Evolutionary conservation across 2,888 invertebrate genomes (phyloP).

Genomic region (Hypsopygia costalis): DNA sequence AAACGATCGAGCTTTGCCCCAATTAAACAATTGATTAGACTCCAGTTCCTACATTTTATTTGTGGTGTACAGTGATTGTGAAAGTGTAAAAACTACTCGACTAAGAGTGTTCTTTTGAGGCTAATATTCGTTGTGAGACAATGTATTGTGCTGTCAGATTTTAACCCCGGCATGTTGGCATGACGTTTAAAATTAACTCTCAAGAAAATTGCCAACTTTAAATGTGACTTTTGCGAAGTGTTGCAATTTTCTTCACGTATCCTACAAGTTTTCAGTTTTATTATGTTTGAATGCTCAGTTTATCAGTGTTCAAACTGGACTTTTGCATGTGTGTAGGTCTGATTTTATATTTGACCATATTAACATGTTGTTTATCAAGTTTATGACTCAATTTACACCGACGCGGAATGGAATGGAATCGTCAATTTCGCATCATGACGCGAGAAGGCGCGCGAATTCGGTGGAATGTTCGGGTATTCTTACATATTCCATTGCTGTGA

Average conservation of each 20-base stretch:
- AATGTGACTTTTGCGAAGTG: slow-evolving; percentile 8
- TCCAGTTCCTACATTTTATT: not conserved
- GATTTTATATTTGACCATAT: slow-evolving; percentile 27
- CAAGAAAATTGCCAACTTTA: slow-evolving; percentile 20
- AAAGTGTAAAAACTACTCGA: slow-evolving; percentile 1
- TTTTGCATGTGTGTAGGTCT: slow-evolving; percentile 8
- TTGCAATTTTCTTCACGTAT: slow-evolving; percentile 25
- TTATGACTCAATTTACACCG: too few relatives aligned
- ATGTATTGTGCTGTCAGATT: slow-evolving; percentile 35
- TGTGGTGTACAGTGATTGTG: slow-evolving; percentile 2
- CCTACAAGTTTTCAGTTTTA: slow-evolving; percentile 9
- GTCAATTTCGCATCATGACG: too few relatives aligned
- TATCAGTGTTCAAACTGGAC: slow-evolving; percentile 15
- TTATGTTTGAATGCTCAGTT: slow-evolving; percentile 8
- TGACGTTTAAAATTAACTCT: slow-evolving; percentile 26
- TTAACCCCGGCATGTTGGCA: slow-evolving; percentile 53
- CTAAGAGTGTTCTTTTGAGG: slow-evolving; percentile 16
- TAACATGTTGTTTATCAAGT: slow-evolving; percentile 17
- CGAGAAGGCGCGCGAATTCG: too few relatives aligned
- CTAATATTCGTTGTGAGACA: slow-evolving; percentile 20
- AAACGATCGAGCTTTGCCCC: slow-evolving; percentile 27
- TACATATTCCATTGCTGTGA: too few relatives aligned
- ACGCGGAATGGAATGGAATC: too few relatives aligned
- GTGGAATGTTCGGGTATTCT: too few relatives aligned
- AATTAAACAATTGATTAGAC: slow-evolving; percentile 21